Base-by-base conservation (phyloP, 2,797 vertebrate species). In the Rhinoraja longicauda region DNA sequence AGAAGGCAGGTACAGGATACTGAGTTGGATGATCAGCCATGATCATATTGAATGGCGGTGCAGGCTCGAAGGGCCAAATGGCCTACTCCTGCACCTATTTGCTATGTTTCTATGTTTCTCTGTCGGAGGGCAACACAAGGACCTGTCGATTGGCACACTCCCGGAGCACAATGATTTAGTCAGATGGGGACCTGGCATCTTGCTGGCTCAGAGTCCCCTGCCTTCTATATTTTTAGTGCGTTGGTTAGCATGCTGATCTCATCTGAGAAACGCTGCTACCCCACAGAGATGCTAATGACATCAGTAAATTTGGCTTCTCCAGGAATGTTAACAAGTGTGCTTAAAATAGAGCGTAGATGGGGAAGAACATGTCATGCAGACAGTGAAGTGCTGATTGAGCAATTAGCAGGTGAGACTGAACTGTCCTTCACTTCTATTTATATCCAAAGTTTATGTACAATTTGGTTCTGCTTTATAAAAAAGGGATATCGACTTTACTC, bases 171-270 rank as follows among this genome's bases (percentile, higher is more conserved):
- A 67, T 21, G n/a, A 64, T 29, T 32, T 32, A 32, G 3, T n/a
- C 7, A 67, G 84, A 62, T 21, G 64, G 21, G 7, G 2, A 17
- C 62, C 59, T 36, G 84, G 5, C 59, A 21, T n/a, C 17, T 88
- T 88, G 84, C 13, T 64, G 84, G n/a, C 15, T 6, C 32, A 36
- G n/a, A 67, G 67, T 67, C 84, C 36, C n/a, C 59, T 67, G 59
- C 88, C n/a, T 88, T 59, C 67, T 36, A 36, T 67, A 64, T 36
- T 88, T 88, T 64, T 19, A 64, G 84, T 0, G 15, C 59, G 32
- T 67, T 36, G 84, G 59, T 88, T 64, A 88, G 32, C 36, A 21
- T 86, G 29, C 82, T 86, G 59, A n/a, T 86, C 13, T 86, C 82
- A 86, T 21, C 32, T 88, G 62, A 36, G n/a, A 17, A 67, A 64